Base-by-base conservation (phyloP, 2,797 vertebrate species). In the Remorina albescens region DNA sequence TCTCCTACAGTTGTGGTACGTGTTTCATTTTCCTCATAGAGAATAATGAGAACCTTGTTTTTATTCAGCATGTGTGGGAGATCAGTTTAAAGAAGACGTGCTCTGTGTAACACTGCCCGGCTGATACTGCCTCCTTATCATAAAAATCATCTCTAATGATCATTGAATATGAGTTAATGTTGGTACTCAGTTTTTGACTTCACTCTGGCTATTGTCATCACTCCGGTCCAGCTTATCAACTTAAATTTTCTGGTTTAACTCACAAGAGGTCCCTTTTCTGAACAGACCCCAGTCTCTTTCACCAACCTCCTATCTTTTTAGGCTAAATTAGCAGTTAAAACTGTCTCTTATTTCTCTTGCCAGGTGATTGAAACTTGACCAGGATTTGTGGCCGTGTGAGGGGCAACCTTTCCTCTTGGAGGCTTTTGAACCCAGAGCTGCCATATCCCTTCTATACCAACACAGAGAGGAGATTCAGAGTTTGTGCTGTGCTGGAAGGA, bases 341-440 rank as follows among this genome's bases (percentile, higher is more conserved):
- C 80, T 49, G 6, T 82, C 57, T 85, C 65, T 88, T 57, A 37
- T 71, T 81, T 92, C 63, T 89, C 64, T 76, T 68, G 61, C 83
- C 92, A 94, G 93, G 90, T 93, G 90, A 90, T 73, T 90, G 87
- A 88, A 92, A 92, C 83, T 59, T 60, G 88, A 91, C 78, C 86
- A 57, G 86, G 73, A 85, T 71, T 76, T 83, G 79, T 84, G 84
- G 64, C 85, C 80, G 81, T 7, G 72, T 67, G 76, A 90, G 73
- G 89, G 91, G 74, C 58, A 88, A 79, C 84, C 80, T 79, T 87
- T 82, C 44, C 89, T 53, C 55, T 74, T 47, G 71, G 85, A 89
- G 68, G 59, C 67, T 88, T 78, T n/a, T 26, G 2, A 55, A 72
- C 85, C 75, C 69, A 21, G 67, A 76, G 78, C 65, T 74, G 69